Conservation (phyloP, 2,888 invertebrate species). For the Sipha maydis region DNA sequence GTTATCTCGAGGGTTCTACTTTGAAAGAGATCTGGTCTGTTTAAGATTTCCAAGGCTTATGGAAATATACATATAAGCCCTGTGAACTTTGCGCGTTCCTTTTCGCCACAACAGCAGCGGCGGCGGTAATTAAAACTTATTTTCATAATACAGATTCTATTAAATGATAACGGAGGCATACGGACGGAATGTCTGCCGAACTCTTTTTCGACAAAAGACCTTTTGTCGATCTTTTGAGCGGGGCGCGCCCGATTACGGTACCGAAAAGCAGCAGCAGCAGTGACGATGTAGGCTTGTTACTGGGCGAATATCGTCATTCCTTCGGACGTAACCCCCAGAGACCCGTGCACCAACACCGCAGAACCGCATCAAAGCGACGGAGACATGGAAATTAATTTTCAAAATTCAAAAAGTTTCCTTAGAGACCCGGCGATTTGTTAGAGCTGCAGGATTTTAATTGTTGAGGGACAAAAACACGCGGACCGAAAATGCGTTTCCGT, state of each 20-base stretch:
- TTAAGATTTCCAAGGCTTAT: constrained; percentile 34
- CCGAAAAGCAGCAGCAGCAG: not conserved
- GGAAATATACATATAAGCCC: not conserved
- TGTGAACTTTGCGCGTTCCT: constrained; percentile 25
- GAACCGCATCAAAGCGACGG: constrained; percentile 36
- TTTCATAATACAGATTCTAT: constrained; percentile 59
- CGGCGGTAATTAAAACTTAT: constrained; percentile 58
- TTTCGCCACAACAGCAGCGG: constrained; percentile 24
- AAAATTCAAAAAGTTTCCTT: constrained; percentile 35
- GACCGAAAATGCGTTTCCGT: not conserved
- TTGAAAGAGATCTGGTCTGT: constrained; percentile 5
- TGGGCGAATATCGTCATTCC: constrained; percentile 6
- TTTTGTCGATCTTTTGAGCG: constrained; percentile 54
- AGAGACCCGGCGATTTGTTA: constrained; percentile 15
- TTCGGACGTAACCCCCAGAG: constrained; percentile 18
- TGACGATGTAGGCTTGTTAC: not conserved
- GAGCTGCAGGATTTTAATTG: constrained; percentile 23
- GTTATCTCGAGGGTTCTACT: not conserved
- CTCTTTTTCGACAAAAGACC: constrained; percentile 48
- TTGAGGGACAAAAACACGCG: not conserved
- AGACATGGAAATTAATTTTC: constrained; percentile 32
- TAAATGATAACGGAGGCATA: constrained; percentile 45
- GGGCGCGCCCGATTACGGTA: constrained; percentile 23
- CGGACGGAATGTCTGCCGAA: constrained; percentile 22
- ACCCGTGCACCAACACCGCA: not conserved